Percentiles rank a stretch among this genome's conserved stretches.
These are phyloP conservation scores for Poeciliopsis gracilis DNA, from an alignment of 2,797 vertebrate genomes.

Conservation along the genomic window DNA sequence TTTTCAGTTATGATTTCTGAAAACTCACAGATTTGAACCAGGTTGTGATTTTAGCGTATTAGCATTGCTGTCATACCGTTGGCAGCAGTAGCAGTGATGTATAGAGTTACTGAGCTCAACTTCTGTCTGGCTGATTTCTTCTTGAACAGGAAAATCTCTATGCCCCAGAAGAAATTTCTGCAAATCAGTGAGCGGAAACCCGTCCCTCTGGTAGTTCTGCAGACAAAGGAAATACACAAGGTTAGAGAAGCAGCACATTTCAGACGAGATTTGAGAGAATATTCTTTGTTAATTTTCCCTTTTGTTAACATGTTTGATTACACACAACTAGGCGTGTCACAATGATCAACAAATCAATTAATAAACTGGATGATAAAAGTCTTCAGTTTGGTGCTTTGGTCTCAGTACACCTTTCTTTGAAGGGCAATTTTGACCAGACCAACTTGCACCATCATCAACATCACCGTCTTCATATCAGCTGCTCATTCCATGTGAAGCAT, in stretches of 20 bases:
- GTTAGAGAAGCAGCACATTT: background rate
- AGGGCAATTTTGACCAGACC: background rate
- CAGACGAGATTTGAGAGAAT: background rate
- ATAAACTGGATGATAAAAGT: too few relatives aligned
- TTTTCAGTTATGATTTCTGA: background rate
- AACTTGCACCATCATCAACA: background rate
- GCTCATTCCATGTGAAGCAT: background rate
- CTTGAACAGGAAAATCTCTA: conserved; percentile 55
- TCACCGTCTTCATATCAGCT: too few relatives aligned
- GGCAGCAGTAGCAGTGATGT: conserved; percentile 86
- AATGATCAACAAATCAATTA: too few relatives aligned
- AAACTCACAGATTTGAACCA: background rate
- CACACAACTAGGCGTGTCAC: background rate
- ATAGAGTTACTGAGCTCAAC: conserved; percentile 32
- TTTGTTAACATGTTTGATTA: too few relatives aligned
- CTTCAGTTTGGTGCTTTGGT: too few relatives aligned
- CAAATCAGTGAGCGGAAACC: conserved; percentile 91
- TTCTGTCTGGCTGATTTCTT: conserved; percentile 43
- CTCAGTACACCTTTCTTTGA: too few relatives aligned
- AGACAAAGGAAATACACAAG: background rate
- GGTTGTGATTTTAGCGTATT: background rate
- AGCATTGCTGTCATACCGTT: conserved; percentile 74
- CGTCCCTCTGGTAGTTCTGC: conserved; percentile 90
- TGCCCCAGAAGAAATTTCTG: conserved; percentile 87
- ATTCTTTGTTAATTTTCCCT: background rate